Base-by-base conservation (phyloP, 2,797 vertebrate genomes). In the Lates japonicus region DNA sequence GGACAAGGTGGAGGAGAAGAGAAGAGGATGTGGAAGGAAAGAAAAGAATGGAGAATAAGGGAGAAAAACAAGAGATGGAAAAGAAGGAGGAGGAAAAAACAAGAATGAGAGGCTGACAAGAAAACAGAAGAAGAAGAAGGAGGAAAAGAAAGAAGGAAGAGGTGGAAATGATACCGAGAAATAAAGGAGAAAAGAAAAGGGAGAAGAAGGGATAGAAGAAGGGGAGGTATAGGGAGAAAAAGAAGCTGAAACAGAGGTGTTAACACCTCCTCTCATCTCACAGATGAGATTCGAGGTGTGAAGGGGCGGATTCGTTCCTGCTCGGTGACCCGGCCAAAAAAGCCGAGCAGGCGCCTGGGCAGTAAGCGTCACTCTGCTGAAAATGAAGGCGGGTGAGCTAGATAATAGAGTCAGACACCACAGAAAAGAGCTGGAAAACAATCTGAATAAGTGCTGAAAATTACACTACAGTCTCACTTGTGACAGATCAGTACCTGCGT, bases 391-490 rank as follows among this genome's bases (percentile, higher is more conserved):
- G 52, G 69, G 51, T 69, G 44, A 37, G 66, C 46, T 70, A 86
- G 86, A 89, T 84, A 83, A 92, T 68, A 73, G 82, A 87, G 85
- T 82, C 60, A 76, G 78, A 87, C 86, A 87, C 67, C 70, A 82
- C 17, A 65, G 76, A 85, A 74, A 79, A 86, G 85, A 83, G 67
- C 73, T 22, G 11, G 70, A 84, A 83, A 87, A 84, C 76, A 81
- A 85, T 91, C 79, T 62, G 70, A 89, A 84, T 85, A 86, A 90
- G 85, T 83, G 86, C 64, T 72, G 82, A 80, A 90, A 87, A 89
- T 87, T 51, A 87, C 83, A 76, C 84, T 13, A 75, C 81, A 31
- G 70, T 78, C 67, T 63, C 80, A 76, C 57, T n/a, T n/a, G n/a
- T n/a, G n/a, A n/a, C n/a, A n/a, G n/a, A n/a, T n/a, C n/a, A n/a